phyloP scores from a whole-genome alignment of 2,797 vertebrate species.

The Tadarida brasiliensis region DNA sequence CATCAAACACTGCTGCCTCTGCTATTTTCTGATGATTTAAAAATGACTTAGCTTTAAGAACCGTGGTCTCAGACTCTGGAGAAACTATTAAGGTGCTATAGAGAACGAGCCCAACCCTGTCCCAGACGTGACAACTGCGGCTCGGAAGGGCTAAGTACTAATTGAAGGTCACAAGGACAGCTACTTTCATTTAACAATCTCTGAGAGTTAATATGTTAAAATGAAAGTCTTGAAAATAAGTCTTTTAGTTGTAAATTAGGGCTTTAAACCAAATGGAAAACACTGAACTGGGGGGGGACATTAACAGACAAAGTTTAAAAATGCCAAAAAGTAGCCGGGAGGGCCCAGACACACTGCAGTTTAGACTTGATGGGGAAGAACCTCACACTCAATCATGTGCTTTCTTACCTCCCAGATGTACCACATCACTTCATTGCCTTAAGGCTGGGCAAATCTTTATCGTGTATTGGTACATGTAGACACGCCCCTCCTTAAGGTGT shows the following conservation, averaged over 20 bases:
- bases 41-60: neutral
- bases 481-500: neutral
- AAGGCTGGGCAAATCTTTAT: neutral
- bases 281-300: neutral
- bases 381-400: neutral
- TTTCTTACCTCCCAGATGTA: neutral
- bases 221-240: neutral
- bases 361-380: neutral
- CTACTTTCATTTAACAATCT: neutral
- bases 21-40: neutral
- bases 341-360: neutral
- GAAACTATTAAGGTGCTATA: neutral
- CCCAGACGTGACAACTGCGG: neutral
- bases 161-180: neutral
- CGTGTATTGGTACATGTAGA: neutral
- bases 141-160: neutral
- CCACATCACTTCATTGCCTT: neutral
- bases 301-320: neutral
- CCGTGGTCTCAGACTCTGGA: neutral
- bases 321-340: neutral
- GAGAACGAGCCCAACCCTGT: neutral
- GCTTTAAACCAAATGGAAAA: slow-evolving; percentile 3
- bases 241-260: neutral
- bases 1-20: neutral
- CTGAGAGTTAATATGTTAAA: neutral